Base-by-base conservation (phyloP, 1,140 invertebrate species). In the Limonius californicus region DNA sequence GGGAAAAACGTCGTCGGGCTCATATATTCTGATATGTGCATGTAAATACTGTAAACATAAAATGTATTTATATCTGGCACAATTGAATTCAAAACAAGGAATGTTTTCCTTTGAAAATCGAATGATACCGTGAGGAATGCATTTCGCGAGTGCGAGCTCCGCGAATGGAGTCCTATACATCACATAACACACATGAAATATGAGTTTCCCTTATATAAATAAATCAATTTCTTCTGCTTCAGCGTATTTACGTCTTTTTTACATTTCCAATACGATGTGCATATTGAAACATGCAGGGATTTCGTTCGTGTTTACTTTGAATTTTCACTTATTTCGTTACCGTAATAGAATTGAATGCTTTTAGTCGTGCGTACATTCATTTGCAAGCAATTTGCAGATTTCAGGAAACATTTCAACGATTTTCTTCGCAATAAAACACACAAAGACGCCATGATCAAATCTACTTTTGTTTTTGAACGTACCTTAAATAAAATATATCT, bases 151-250 rank as follows among this genome's bases (percentile, higher is more conserved):
- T 21, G n/a, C 8, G 19, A 21, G 16, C 12, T 21, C 16, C 19
- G 6, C 45, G 45, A 50, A 50, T 50, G 14, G 45, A 50, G 45
- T 50, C 45, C 45, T 50, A 50, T 50, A 50, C 45, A 50, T 50
- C 45, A 50, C 16, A 50, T 50, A 50, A 50, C 45, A 50, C n/a
- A n/a, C 20, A 55, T 61, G 59, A 61, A 61, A 61, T 61, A 61
- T 61, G 53, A 30, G 27, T 12, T 42, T 35, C 35, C 43, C 19
- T 12, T 14, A 56, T 61, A 50, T 39, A 61, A 61, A 61, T 61
- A 61, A 61, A 61, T 61, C 59, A 61, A 55, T 61, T 61, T 61
- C 53, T 45, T 18, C 20, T 18, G 35, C 56, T 43, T 32, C 45
- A 18, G 14, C 19, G 16, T 50, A 21, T 50, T 50, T 50, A 18